Evolutionary conservation across 2,113 vertebrate species (phyloP), one percentile per base, ranked within the genome.

Genomic region (Gobiocypris rarus): DNA sequence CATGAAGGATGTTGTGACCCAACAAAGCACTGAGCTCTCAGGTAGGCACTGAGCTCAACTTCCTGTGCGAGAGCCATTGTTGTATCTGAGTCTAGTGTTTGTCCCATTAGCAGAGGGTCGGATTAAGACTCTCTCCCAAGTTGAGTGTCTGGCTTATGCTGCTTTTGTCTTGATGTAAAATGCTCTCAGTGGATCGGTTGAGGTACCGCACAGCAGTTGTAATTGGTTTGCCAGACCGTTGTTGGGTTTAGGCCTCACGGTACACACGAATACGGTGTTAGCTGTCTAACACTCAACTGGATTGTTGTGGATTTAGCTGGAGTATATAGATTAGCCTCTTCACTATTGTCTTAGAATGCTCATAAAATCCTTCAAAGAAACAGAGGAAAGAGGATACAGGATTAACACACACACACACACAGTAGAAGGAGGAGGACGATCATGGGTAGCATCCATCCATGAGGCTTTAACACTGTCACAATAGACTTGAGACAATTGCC

Each of bases 301-400:
- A 93, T 93, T 95, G 92, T 94, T 89, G 90, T 41, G 91, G 94
- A 93, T 95, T 95, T 94, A 93, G 93, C 94, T 95, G 94, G 93
- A 93, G 90, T 91, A 58, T 89, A 14, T 86, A 94, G 94, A 94
- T 95, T 95, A 95, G 93, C 93, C 89, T 91, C 89, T 90, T 80
- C 41, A 74, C 89, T 89, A 93, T 95, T 95, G 94, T 95, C 88
- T 92, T 69, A 88, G 90, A 92, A 94, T 94, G 93, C 94, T 94
- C 93, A 93, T 93, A 90, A 93, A 95, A 94, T 94, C 93, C 93
- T 87, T 88, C 88, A 88, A 91, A 91, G 89, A 74, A 69, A 78
- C 83, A 87, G 92, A 94, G 91, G 93, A 93, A 94, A 94, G 93
- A 92, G 93, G 93, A 93, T 93, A 93, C 93, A 65, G 94, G 93